These are phyloP conservation scores for Hydropotes inermis DNA, from an alignment of 2,113 vertebrate species.

Conservation along the genomic window DNA sequence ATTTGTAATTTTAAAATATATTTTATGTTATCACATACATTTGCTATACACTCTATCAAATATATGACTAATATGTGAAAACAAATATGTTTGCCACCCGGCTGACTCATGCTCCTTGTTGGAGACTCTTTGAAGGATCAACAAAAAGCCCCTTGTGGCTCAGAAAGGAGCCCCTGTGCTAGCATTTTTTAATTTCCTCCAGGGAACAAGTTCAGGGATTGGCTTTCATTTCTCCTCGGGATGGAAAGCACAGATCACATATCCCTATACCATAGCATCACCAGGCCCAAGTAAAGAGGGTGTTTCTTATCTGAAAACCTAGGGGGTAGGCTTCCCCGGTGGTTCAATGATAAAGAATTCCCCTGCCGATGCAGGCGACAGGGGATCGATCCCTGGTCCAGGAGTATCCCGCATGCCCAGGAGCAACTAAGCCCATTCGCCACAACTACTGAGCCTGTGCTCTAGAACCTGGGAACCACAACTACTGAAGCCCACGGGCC, in stretches of 20 bases:
- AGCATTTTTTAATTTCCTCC: neutral
- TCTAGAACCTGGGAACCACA: neutral
- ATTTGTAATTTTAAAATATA: conserved; percentile 75
- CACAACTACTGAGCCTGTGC: neutral
- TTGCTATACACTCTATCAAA: conserved; percentile 74
- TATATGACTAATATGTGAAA: conserved; percentile 74
- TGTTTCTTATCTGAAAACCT: neutral
- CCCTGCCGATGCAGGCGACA: neutral
- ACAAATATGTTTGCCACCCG: conserved; percentile 71
- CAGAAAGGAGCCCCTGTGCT: neutral
- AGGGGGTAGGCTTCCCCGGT: neutral
- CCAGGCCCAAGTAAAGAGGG: neutral
- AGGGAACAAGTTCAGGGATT: neutral
- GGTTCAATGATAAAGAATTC: neutral
- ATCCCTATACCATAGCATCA: neutral
- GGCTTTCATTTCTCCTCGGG: neutral
- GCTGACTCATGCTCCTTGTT: conserved; percentile 54
- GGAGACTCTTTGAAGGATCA: neutral
- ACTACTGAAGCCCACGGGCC: neutral
- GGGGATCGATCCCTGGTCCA: neutral
- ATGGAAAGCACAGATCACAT: neutral
- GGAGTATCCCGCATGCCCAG: neutral
- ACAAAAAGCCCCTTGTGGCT: neutral
- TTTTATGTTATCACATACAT: conserved; percentile 75
- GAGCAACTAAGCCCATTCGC: neutral